phyloP scores from a whole-genome alignment of 2,113 vertebrate species.

The Sinocyclocheilus maitianheensis region DNA sequence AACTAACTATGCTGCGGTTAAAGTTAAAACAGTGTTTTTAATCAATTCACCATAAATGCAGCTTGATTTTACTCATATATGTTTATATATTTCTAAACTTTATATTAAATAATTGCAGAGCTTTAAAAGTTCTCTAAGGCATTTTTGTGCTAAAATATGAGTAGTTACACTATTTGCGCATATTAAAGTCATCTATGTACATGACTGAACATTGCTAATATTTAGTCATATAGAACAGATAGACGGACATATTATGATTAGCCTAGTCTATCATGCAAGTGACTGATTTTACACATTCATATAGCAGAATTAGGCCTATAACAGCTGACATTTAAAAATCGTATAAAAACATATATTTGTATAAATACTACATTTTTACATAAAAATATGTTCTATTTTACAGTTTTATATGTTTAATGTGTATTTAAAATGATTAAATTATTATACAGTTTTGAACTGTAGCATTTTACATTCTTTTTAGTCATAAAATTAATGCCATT shows the following conservation, averaged over 20 bases:
- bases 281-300: neutral
- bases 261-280: neutral
- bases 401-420: neutral
- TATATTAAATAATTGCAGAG: too few species aligned
- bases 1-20: neutral
- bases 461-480: neutral
- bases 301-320: neutral
- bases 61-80: neutral
- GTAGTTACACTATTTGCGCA: neutral
- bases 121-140: neutral
- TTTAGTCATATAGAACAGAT: neutral
- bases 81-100: too few species aligned
- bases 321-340: neutral
- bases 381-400: neutral
- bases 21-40: neutral
- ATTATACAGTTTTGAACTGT: neutral
- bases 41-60: neutral
- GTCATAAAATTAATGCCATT: neutral
- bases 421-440: neutral
- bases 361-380: neutral
- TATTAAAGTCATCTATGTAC: neutral
- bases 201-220: neutral
- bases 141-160: neutral
- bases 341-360: neutral
- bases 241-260: neutral